phyloP scores from a whole-genome alignment of 2,888 invertebrate species.

The Encarsia formosa region DNA sequence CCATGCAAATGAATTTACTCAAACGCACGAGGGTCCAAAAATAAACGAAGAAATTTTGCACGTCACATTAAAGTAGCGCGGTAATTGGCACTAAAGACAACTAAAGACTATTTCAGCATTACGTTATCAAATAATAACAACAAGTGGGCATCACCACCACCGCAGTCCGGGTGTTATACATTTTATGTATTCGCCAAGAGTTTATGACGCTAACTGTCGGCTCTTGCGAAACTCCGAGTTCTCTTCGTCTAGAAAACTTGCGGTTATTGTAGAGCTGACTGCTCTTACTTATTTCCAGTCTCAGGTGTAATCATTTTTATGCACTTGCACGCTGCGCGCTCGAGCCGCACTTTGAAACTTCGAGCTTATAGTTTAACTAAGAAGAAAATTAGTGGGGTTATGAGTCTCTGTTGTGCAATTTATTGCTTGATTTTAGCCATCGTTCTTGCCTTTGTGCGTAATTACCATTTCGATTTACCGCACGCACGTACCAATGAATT shows the following conservation, averaged over 20 bases:
- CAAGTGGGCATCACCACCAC: background rate
- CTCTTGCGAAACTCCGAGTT: constrained; percentile 24
- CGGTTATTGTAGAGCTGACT: constrained; percentile 15
- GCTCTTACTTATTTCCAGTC: constrained; percentile 19
- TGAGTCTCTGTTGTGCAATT: constrained; percentile 16
- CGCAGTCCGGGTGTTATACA: background rate
- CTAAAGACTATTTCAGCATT: constrained; percentile 8
- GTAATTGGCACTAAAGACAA: constrained; percentile 13
- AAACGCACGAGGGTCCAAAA: too few species aligned
- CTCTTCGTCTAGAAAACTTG: constrained; percentile 21
- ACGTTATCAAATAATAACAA: too few species aligned
- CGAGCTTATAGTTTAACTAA: constrained; percentile 11
- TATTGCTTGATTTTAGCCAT: constrained; percentile 15
- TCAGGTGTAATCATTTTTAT: constrained; percentile 25
- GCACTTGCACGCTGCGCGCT: constrained; percentile 17
- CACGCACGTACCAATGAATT: too few species aligned
- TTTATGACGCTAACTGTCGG: constrained; percentile 1
- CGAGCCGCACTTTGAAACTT: constrained; percentile 22
- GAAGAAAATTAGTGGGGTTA: constrained; percentile 11
- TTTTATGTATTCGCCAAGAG: constrained; percentile 10
- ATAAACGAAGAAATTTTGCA: background rate
- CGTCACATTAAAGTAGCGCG: background rate
- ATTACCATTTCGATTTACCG: too few species aligned
- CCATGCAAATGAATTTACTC: too few species aligned
- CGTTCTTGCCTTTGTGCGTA: constrained; percentile 4